These are phyloP conservation scores for Pseudomyrmex sp. DNA, from an alignment of 1,140 invertebrate genomes.

Conservation along the genomic window DNA sequence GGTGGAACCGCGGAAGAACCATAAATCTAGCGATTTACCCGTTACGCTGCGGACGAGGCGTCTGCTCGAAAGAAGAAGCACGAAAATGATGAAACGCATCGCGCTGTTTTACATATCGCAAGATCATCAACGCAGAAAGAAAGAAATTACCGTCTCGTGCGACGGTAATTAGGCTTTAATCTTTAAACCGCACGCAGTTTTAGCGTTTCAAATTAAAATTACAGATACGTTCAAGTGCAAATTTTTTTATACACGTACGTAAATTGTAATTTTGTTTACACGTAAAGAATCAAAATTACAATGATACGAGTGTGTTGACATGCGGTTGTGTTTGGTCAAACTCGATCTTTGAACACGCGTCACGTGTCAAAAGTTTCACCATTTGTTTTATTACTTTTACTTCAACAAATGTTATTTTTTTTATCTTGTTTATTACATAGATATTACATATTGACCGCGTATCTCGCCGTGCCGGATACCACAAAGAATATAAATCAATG, in stretches of 20 bases:
- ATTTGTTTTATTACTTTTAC: background rate
- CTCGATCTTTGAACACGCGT: no score
- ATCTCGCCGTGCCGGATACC: background rate
- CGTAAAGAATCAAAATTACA: no score
- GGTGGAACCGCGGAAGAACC: slow-evolving; percentile 73
- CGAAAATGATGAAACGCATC: slow-evolving; percentile 73
- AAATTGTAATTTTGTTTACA: no score
- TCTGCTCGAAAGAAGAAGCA: slow-evolving; percentile 57
- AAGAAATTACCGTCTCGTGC: slow-evolving; percentile 33
- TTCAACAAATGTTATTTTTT: background rate
- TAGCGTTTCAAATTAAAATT: no score
- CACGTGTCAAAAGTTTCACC: no score
- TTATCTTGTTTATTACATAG: background rate
- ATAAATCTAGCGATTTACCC: slow-evolving; percentile 79
- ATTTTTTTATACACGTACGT: no score
- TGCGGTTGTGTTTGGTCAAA: no score
- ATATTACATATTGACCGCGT: background rate
- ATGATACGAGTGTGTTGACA: no score
- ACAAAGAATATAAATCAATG: slow-evolving; percentile 25
- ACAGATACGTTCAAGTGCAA: no score
- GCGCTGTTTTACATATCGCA: slow-evolving; percentile 47
- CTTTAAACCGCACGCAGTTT: no score
- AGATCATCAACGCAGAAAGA: slow-evolving; percentile 44
- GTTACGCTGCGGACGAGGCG: slow-evolving; percentile 61
- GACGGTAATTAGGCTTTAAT: background rate